A percentile compares a stretch with the other conserved stretches of the same genome.
Evolutionary conservation across 1,140 invertebrate genomes (phyloP).

Genomic region (Campoletis sonorensis): DNA sequence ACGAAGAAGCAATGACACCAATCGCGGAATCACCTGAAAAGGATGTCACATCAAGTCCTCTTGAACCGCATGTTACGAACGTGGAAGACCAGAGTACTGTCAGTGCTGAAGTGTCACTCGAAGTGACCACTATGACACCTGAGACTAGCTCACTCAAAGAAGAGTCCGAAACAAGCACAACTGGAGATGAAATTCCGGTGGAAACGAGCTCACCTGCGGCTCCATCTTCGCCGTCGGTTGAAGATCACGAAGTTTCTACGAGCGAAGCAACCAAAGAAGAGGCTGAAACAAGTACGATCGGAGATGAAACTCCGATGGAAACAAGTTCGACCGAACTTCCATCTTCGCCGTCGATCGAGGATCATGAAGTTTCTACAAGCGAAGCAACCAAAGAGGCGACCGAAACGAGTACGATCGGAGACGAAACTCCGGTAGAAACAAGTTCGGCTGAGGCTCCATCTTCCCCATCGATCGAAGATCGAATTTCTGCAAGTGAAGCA

Average conservation of each 20-base stretch:
- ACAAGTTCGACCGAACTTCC: slow-evolving; percentile 26
- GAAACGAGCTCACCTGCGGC: slow-evolving; percentile 31
- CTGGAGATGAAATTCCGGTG: not conserved
- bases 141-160: not conserved
- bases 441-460: not conserved
- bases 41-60: not conserved
- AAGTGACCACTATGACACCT: not conserved
- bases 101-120: not conserved
- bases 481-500: slow-evolving; percentile 28
- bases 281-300: not conserved
- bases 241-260: not conserved
- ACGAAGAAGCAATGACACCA: not conserved
- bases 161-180: not conserved
- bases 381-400: slow-evolving; percentile 1
- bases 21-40: not conserved
- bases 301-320: not conserved
- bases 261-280: slow-evolving; percentile 23
- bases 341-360: not conserved
- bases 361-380: slow-evolving; percentile 5
- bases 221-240: not conserved
- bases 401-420: not conserved
- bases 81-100: not conserved
- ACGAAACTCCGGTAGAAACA: slow-evolving; percentile 19
- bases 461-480: not conserved
- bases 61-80: not conserved